Conservation (phyloP, 2,113 vertebrate species). For the Pristiophorus japonicus region DNA sequence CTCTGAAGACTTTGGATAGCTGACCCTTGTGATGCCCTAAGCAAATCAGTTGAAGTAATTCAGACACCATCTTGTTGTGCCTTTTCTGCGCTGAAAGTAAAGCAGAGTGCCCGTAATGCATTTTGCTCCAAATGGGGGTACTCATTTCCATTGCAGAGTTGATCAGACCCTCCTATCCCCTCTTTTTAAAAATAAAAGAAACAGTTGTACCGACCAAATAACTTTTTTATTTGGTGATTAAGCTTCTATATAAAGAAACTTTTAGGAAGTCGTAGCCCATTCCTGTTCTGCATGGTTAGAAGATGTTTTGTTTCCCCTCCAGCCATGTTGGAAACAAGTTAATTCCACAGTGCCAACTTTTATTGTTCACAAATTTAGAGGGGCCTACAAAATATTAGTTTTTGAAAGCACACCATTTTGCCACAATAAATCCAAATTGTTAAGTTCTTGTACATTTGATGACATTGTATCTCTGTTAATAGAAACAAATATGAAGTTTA, state of each 20-base stretch:
- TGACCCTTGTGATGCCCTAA: background rate
- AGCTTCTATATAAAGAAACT: background rate
- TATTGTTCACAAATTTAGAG: background rate
- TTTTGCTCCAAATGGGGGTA: background rate
- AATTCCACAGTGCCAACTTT: background rate
- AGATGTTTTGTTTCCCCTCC: background rate
- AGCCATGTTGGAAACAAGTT: background rate
- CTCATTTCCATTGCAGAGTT: background rate
- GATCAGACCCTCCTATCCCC: background rate
- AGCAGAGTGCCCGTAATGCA: background rate
- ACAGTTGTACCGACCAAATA: background rate
- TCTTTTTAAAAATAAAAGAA: background rate
- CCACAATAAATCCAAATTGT: background rate
- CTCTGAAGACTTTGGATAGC: background rate
- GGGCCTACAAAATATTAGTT: background rate
- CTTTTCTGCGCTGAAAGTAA: background rate
- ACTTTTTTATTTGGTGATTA: background rate
- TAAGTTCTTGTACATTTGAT: background rate
- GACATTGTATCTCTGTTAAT: background rate
- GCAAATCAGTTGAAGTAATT: background rate
- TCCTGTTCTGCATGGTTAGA: background rate
- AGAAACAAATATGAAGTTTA: background rate
- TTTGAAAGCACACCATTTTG: background rate
- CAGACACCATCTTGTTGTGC: background rate
- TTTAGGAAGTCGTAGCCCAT: background rate